Evolutionary conservation across 2,113 vertebrate genomes (phyloP), one percentile per base, ranked within the genome.

Genomic region (Onychostoma macrolepis): DNA sequence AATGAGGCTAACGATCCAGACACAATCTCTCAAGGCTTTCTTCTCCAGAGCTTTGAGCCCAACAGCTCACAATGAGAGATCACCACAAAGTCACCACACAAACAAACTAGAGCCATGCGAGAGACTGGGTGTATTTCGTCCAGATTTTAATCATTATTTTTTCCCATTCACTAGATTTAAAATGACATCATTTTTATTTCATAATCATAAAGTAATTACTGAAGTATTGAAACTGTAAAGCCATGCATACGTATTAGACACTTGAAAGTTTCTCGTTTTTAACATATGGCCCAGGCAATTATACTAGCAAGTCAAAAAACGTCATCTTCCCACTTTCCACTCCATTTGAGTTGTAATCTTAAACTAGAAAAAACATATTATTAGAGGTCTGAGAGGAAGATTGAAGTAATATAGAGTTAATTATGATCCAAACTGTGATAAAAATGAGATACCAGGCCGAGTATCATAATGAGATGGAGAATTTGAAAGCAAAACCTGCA

Each of bases 1-100:
- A 96, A 95, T 96, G 92, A 93, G 87, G 79, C 87, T 90, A 91
- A 92, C 88, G 77, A 89, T 89, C 26, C 88, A 72, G 87, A 89
- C 90, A 91, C 90, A 90, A 89, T 89, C 90, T 92, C 92, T 85
- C 90, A 91, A 15, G 85, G 92, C 91, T 93, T 89, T 71, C 86
- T 85, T 63, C 53, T 77, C 80, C 65, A 63, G 75, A 65, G 69
- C 83, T 36, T 74, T 30, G 41, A 83, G 82, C 75, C 89, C 67
- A 80, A 79, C 72, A 80, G 89, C 86, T 88, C 53, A 38, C 84
- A 87, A 85, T 88, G 48, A 79, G 83, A 87, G 41, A 88, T 65
- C 77, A 38, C 85, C 81, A 83, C 53, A 58, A 61, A 80, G 61
- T 81, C 58, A 67, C 38, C 80, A 86, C 81, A 87, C 90, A 88